Conservation (phyloP, 2,797 vertebrate species). For the Liasis olivaceus region DNA sequence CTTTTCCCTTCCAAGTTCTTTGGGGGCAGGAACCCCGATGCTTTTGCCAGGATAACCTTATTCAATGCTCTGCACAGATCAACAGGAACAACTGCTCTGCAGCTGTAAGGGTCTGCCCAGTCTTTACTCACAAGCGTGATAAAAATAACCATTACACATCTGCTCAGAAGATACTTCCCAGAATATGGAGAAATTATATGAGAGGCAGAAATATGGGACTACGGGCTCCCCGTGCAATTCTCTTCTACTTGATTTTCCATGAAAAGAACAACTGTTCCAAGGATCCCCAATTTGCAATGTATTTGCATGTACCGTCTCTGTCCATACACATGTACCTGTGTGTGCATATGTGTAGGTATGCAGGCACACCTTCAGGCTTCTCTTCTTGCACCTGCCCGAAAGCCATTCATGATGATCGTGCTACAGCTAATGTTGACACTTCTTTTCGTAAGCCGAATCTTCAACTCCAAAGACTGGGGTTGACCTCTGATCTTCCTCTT, state of each 20-base stretch:
- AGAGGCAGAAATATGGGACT: too few relatives aligned
- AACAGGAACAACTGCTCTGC: neutral
- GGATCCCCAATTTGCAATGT: neutral
- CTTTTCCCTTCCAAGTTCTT: too few relatives aligned
- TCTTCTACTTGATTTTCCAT: neutral
- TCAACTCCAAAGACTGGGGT: neutral
- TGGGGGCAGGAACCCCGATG: neutral
- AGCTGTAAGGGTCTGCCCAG: neutral
- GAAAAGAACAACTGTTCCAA: too few relatives aligned
- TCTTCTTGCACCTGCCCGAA: neutral
- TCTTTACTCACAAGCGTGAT: neutral
- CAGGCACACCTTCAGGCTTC: neutral
- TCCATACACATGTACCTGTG: too few relatives aligned
- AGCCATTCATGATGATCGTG: neutral
- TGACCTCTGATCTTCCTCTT: slow-evolving; percentile 5
- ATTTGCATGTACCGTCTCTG: too few relatives aligned
- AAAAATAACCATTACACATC: too few relatives aligned
- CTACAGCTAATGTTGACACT: neutral
- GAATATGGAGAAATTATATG: neutral
- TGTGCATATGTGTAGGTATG: neutral
- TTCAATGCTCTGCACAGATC: neutral
- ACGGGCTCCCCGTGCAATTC: neutral
- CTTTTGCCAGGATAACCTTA: neutral
- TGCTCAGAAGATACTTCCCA: neutral
- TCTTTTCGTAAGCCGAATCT: slow-evolving; percentile 19